A percentile compares a stretch with the other conserved stretches of the same genome.
phyloP scores from a whole-genome alignment of 2,797 vertebrate species.

The Artibeus jamaicensis region DNA sequence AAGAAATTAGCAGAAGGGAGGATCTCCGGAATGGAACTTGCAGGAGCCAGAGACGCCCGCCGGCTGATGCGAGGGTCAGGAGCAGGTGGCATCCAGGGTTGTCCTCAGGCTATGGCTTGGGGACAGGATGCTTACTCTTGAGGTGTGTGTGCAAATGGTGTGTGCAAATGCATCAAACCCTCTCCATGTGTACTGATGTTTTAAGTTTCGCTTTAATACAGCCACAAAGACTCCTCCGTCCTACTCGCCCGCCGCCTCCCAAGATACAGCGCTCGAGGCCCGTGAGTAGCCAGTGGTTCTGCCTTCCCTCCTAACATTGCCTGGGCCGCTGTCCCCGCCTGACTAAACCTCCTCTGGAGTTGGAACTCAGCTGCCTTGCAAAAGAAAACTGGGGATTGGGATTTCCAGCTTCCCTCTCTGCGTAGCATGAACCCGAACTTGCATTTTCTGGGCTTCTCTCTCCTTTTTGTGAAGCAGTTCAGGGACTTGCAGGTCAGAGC shows the following conservation, averaged over 20 bases:
- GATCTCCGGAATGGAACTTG: background rate
- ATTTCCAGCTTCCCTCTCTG: constrained; percentile 75
- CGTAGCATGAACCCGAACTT: constrained; percentile 74
- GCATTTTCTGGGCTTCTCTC: constrained; percentile 73
- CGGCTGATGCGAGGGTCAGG: fast-evolving
- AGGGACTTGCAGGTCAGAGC: constrained; percentile 62
- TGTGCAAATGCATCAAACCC: constrained; percentile 34
- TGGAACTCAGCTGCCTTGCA: constrained; percentile 71
- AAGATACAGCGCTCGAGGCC: constrained; percentile 88
- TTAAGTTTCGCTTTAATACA: constrained; percentile 87
- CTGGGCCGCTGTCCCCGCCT: constrained; percentile 74
- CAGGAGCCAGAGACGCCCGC: background rate
- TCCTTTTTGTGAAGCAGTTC: constrained; percentile 67
- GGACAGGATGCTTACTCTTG: background rate
- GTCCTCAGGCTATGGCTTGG: background rate
- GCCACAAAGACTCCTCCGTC: constrained; percentile 83
- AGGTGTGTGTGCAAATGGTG: background rate
- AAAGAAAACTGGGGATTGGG: constrained; percentile 67
- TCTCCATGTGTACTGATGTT: constrained; percentile 73
- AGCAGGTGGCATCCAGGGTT: fast-evolving
- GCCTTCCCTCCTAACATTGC: constrained; percentile 81
- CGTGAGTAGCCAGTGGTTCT: constrained; percentile 86
- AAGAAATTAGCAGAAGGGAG: background rate
- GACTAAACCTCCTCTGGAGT: constrained; percentile 82
- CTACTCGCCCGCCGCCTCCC: constrained; percentile 87